phyloP scores from a whole-genome alignment of 2,888 invertebrate genomes.

The Andrena bicolor region DNA sequence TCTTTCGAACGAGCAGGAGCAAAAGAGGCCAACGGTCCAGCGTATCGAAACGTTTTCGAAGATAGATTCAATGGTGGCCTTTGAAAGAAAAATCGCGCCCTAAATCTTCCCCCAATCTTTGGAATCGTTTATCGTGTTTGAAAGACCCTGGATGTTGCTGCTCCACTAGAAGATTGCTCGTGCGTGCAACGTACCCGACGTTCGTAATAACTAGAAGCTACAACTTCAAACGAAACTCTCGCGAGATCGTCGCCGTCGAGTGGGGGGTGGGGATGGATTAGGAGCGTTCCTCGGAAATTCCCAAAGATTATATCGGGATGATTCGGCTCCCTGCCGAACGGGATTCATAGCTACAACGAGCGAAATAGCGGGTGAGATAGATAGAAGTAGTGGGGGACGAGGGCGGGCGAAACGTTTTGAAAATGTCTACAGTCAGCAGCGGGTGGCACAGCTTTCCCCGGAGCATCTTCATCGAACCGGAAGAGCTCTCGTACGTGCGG shows the following conservation, averaged over 20 bases:
- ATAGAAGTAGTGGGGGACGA: not conserved
- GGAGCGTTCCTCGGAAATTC: conserved; percentile 27
- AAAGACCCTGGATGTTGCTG: not conserved
- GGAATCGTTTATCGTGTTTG: conserved; percentile 21
- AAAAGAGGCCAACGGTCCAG: not conserved
- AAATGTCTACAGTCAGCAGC: conserved; percentile 55
- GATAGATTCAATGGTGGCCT: not conserved
- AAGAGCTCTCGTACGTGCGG: conserved; percentile 55
- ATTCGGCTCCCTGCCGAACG: conserved; percentile 40
- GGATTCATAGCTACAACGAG: conserved; percentile 45
- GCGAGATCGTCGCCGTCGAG: not conserved
- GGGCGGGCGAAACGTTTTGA: conserved; percentile 7
- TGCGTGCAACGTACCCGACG: conserved; percentile 3
- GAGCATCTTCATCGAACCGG: conserved; percentile 60
- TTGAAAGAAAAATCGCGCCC: not conserved
- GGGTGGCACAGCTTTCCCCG: conserved; percentile 21
- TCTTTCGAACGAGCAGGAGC: not conserved
- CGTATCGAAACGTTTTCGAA: conserved; percentile 5
- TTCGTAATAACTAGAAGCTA: conserved; percentile 34
- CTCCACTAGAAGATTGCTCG: conserved; percentile 5
- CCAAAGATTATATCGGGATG: conserved; percentile 54
- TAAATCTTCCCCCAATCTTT: not conserved
- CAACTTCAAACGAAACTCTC: conserved; percentile 36
- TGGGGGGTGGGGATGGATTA: not conserved
- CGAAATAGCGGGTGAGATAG: not conserved